Evolutionary conservation across 2,888 invertebrate species (phyloP).

Genomic region (Zelleria hepariella): DNA sequence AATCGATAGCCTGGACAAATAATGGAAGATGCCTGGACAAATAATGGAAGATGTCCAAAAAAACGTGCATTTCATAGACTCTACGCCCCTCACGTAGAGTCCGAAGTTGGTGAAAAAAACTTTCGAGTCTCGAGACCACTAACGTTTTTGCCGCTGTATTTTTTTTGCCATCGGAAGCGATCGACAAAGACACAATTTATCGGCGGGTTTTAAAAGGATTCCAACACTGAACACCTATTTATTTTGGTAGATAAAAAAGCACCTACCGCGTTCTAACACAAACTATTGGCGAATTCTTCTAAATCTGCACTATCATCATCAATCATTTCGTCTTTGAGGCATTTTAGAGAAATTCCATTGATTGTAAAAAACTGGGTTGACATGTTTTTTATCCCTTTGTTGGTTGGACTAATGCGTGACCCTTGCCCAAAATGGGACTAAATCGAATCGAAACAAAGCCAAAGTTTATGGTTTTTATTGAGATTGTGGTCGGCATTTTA

Average conservation of each 20-base stretch:
- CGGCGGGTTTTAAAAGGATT: constrained; percentile 45
- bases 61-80: background rate
- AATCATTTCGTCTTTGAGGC: background rate
- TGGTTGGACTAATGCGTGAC: background rate
- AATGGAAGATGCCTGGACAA: background rate
- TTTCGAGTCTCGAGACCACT: background rate
- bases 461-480: background rate
- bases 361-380: background rate
- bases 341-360: background rate
- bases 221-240: constrained; percentile 25
- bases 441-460: background rate
- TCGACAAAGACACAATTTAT: constrained; percentile 34
- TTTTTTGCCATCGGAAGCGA: constrained; percentile 40
- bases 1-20: background rate
- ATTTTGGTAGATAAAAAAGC: background rate
- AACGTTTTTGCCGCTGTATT: constrained; percentile 10
- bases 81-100: background rate
- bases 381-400: background rate
- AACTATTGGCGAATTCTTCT: background rate
- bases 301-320: background rate
- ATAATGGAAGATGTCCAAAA: background rate
- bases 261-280: background rate
- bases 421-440: background rate
- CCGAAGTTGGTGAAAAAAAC: background rate
- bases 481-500: background rate